These are phyloP conservation scores for Drosophila tanythrix DNA, from an alignment of 2,888 invertebrate genomes.

Conservation along the genomic window DNA sequence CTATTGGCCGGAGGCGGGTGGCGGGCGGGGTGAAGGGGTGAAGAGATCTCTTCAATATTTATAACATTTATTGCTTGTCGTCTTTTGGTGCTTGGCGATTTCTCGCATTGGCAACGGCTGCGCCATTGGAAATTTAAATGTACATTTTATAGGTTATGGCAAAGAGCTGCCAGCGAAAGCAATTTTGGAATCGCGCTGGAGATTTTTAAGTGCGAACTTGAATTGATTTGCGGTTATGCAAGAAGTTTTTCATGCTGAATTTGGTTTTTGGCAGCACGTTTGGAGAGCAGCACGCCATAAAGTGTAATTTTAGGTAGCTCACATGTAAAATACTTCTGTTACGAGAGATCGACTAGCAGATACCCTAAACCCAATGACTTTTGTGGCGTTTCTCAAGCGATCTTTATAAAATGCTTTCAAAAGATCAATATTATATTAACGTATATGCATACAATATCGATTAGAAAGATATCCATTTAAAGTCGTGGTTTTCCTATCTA, in stretches of 20 bases:
- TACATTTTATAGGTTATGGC: slow-evolving; percentile 18
- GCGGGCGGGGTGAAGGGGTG: background rate
- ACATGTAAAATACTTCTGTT: background rate
- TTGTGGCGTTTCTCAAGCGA: too few relatives aligned
- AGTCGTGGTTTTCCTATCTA: background rate
- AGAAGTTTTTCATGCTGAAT: slow-evolving; percentile 19
- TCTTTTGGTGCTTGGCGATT: slow-evolving; percentile 48
- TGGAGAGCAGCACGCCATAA: background rate
- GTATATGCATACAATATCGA: background rate
- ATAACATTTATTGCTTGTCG: slow-evolving; percentile 65
- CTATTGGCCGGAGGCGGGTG: background rate
- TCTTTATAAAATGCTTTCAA: background rate
- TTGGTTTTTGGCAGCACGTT: background rate
- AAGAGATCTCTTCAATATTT: slow-evolving; percentile 59
- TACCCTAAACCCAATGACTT: background rate
- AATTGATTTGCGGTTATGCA: slow-evolving; percentile 35
- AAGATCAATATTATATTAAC: background rate
- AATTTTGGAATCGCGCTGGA: slow-evolving; percentile 30
- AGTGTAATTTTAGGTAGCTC: background rate
- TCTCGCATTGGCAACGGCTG: slow-evolving; percentile 42
- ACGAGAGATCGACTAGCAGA: background rate
- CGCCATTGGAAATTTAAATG: slow-evolving; percentile 56
- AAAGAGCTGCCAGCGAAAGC: slow-evolving; percentile 39
- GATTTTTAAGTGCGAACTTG: slow-evolving; percentile 37
- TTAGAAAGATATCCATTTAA: background rate